These are phyloP conservation scores for Pteria penguin DNA, from an alignment of 2,888 invertebrate genomes.

Conservation along the genomic window DNA sequence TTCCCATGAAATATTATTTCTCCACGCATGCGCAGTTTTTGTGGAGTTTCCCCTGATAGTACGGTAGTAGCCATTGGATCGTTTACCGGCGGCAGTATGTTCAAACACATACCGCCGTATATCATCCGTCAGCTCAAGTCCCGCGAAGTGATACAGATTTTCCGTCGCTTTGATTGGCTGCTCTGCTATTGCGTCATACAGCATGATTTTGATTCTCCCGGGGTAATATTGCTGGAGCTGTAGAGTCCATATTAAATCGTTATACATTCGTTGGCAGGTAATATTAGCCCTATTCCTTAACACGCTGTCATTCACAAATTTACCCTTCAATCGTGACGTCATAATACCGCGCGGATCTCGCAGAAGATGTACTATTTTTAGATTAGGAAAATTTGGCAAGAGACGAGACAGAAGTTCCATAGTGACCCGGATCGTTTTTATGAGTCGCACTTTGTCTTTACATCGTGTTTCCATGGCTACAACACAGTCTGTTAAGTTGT, in stretches of 20 bases:
- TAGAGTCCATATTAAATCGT: conserved; percentile 5
- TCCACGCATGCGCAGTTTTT: conserved; percentile 26
- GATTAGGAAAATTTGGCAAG: conserved; percentile 32
- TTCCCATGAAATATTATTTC: conserved; percentile 17
- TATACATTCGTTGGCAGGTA: conserved; percentile 14
- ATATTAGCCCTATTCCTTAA: conserved; percentile 10
- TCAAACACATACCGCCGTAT: conserved; percentile 19
- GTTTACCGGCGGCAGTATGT: conserved; percentile 23
- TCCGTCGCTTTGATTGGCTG: conserved; percentile 20
- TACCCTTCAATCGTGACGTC: conserved; percentile 30
- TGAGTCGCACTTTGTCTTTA: conserved; percentile 4
- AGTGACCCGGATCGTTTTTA: conserved; percentile 46
- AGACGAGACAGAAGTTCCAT: conserved; percentile 32
- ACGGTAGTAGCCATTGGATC: conserved; percentile 24
- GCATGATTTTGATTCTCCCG: conserved; percentile 21
- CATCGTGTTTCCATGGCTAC: background rate
- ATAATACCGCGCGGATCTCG: conserved; percentile 50
- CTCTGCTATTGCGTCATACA: conserved; percentile 37
- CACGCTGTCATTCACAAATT: conserved; percentile 1
- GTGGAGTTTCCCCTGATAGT: conserved; percentile 28
- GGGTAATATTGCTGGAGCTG: conserved; percentile 22
- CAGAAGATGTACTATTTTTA: conserved; percentile 47
- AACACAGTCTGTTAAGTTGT: background rate
- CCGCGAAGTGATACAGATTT: conserved; percentile 27
- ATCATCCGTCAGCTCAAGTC: conserved; percentile 12